Evolutionary conservation across 2,797 vertebrate species (phyloP).

Genomic region (Hafferia zeledoni): DNA sequence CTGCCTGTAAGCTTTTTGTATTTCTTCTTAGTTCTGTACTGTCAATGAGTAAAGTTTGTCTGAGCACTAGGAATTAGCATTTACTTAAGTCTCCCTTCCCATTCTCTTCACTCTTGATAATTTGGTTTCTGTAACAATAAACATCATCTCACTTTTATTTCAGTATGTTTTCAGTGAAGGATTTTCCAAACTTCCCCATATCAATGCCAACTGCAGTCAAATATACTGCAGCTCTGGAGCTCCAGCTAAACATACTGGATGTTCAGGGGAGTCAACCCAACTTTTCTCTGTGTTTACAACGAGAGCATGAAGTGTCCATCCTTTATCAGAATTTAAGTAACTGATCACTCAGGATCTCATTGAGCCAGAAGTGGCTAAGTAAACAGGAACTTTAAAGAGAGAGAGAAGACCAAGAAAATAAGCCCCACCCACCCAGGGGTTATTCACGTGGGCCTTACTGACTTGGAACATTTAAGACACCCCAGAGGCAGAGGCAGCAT

Average conservation of each 20-base stretch:
- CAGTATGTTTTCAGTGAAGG: background rate
- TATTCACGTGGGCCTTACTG: too few species aligned
- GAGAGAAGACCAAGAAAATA: too few species aligned
- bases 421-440: too few species aligned
- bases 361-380: background rate
- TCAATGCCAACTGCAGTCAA: background rate
- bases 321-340: background rate
- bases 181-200: background rate
- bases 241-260: background rate
- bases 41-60: background rate
- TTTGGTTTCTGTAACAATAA: background rate
- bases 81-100: background rate
- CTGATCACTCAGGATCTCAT: background rate
- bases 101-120: background rate
- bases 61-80: background rate
- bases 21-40: background rate
- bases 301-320: background rate
- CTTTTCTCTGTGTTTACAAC: background rate
- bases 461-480: too few species aligned
- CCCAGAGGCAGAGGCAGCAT: too few species aligned
- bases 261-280: background rate
- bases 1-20: background rate
- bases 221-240: background rate
- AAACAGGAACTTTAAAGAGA: too few species aligned
- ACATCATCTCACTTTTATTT: background rate